Percentiles rank a stretch among this genome's conserved stretches.
Evolutionary conservation across 2,797 vertebrate genomes (phyloP).

Genomic region (Macroramphosus scolopax): DNA sequence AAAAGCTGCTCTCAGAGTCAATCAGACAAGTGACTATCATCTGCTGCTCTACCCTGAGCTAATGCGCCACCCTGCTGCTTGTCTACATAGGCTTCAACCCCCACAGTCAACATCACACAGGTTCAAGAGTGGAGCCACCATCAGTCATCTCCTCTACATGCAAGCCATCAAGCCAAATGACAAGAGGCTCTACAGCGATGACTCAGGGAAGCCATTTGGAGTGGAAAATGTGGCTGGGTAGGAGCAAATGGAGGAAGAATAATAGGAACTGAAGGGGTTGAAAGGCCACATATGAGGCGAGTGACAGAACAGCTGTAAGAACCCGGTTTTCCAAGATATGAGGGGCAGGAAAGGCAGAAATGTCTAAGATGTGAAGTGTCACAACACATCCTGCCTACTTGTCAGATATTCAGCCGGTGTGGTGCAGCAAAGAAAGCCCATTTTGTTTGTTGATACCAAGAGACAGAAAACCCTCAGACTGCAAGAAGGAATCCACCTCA

Average conservation of each 20-base stretch:
- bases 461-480: slow-evolving; percentile 7
- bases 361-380: background rate
- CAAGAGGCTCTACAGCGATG: slow-evolving; percentile 40
- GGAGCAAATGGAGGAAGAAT: slow-evolving; percentile 46
- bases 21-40: slow-evolving; percentile 13
- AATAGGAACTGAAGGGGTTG: slow-evolving; percentile 43
- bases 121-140: slow-evolving; percentile 28
- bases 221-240: slow-evolving; percentile 30
- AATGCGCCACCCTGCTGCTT: background rate
- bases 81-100: slow-evolving; percentile 13
- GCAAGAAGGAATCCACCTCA: background rate
- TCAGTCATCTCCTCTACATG: slow-evolving; percentile 27
- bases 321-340: background rate
- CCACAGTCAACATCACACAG: slow-evolving; percentile 2
- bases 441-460: slow-evolving; percentile 9
- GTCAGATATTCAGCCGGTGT: background rate
- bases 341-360: slow-evolving; percentile 5
- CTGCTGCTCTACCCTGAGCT: background rate
- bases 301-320: slow-evolving; percentile 12
- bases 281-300: slow-evolving; percentile 30
- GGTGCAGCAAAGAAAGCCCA: background rate
- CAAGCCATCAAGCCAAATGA: slow-evolving; percentile 39
- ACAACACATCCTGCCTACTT: background rate
- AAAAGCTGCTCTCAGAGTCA: slow-evolving; percentile 10
- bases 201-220: slow-evolving; percentile 41